These are phyloP conservation scores for Apeira syringaria DNA, from an alignment of 2,888 invertebrate genomes.

Conservation along the genomic window DNA sequence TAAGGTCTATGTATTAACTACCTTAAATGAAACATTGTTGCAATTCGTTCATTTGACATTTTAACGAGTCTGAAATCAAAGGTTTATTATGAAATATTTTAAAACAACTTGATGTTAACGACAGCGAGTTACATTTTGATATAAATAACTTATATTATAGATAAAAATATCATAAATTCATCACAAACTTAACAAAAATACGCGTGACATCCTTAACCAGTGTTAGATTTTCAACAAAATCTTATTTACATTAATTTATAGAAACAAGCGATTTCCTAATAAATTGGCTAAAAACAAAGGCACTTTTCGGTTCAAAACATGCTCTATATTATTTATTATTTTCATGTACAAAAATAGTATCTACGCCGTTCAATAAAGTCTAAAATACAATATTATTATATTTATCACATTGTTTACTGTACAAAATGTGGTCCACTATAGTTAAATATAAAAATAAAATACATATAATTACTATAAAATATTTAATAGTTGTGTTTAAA, in stretches of 20 bases:
- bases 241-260: conserved; percentile 40
- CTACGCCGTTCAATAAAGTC: conserved; percentile 32
- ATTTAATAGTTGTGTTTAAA: not conserved
- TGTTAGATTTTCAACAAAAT: conserved; percentile 53
- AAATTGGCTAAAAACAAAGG: conserved; percentile 53
- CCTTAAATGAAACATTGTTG: no score
- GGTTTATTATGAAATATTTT: conserved; percentile 1
- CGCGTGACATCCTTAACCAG: conserved; percentile 61
- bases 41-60: no score
- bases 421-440: conserved; percentile 58
- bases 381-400: conserved; percentile 66
- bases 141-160: not conserved
- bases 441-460: conserved; percentile 8
- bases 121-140: no score
- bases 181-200: conserved; percentile 60
- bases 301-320: conserved; percentile 42
- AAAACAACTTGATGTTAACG: conserved; percentile 8
- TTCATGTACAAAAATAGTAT: conserved; percentile 45
- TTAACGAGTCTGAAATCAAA: no score
- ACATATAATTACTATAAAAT: conserved; percentile 4
- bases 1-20: no score
- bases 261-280: conserved; percentile 39
- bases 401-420: conserved; percentile 66
- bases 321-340: conserved; percentile 25
- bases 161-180: conserved; percentile 52